These are phyloP conservation scores for Apodemus sylvaticus DNA, from an alignment of 2,113 vertebrate species.

Conservation along the genomic window DNA sequence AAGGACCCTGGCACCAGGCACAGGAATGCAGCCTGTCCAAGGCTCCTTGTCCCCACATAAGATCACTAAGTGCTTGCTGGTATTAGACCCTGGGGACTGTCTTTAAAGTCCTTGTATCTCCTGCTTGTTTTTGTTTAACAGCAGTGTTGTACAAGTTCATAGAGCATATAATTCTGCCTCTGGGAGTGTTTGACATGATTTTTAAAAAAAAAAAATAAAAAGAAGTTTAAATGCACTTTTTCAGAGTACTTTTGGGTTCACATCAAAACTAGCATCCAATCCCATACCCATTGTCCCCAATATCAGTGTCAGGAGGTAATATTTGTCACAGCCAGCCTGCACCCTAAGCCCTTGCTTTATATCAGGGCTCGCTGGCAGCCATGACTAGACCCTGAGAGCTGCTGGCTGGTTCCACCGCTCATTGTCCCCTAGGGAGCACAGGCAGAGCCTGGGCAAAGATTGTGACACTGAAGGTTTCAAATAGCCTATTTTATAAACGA, in stretches of 20 bases:
- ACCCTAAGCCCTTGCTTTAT: not conserved
- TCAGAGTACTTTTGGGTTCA: not conserved
- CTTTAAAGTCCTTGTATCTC: not conserved
- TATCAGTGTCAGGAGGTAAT: not conserved
- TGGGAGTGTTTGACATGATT: not conserved
- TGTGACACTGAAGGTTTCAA: not conserved
- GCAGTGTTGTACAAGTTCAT: not conserved
- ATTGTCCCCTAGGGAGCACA: not conserved
- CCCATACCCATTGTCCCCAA: too few species aligned
- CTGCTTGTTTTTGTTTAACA: not conserved
- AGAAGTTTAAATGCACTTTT: not conserved
- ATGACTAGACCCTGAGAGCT: not conserved
- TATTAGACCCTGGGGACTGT: constrained; percentile 60
- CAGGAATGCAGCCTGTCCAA: constrained; percentile 67
- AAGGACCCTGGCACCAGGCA: constrained; percentile 66
- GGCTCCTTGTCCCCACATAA: constrained; percentile 58
- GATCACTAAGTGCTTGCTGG: constrained; percentile 50
- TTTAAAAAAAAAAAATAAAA: not conserved
- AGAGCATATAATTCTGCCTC: not conserved
- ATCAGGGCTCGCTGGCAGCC: not conserved
- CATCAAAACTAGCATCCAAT: not conserved
- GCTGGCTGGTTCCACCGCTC: not conserved
- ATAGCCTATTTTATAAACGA: constrained; percentile 1
- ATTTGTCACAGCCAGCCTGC: not conserved
- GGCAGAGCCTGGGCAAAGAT: not conserved